Base-by-base conservation (phyloP, 2,888 invertebrate species). In the Cybosia mesomella region DNA sequence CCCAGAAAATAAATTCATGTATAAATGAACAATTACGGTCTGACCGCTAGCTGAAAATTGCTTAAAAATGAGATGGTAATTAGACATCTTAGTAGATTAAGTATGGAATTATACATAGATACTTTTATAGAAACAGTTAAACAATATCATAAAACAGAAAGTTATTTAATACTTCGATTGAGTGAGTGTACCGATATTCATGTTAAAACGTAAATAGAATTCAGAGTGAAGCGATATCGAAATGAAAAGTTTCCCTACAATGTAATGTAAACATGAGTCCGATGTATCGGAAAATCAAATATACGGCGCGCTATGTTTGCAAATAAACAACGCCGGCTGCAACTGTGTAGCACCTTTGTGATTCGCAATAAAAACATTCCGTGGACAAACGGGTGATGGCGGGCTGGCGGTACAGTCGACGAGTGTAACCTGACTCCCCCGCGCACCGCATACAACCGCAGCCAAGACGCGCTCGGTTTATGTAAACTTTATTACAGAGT, bases 401-500 rank as follows among this genome's bases (percentile, higher is more conserved):
- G 83, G 55, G 63, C 34, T 22, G 55, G 39, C 86, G 68, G 76
- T 80, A 83, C 85, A 87, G 83, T 83, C 53, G 53, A 54, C 54
- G 21, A 49, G 62, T 55, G 64, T 54, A 57, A 64, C 64, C 64
- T 84, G 88, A 90, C 85, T 83, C 91, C 85, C 85, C 76, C 79
- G 80, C 79, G 39, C 64, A 62, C 73, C 69, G 65, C 70, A 10
- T 63, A 68, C 75, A 77, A 85, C 87, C 87, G 85, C 88, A 87
- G 84, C 89, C 88, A 89, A 92, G 91, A 90, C 89, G 84, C 83
- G 86, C 85, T 86, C 83, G 89, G 91, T 92, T 91, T 92, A 89
- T 92, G 92, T 92, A 93, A 93, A 94, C 92, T 93, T 93, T 94
- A 93, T 93, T 94, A 93, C 89, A 82, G 88, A 88, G 89, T 90